Conservation (phyloP, 2,888 invertebrate species). For the Troilus luridus region DNA sequence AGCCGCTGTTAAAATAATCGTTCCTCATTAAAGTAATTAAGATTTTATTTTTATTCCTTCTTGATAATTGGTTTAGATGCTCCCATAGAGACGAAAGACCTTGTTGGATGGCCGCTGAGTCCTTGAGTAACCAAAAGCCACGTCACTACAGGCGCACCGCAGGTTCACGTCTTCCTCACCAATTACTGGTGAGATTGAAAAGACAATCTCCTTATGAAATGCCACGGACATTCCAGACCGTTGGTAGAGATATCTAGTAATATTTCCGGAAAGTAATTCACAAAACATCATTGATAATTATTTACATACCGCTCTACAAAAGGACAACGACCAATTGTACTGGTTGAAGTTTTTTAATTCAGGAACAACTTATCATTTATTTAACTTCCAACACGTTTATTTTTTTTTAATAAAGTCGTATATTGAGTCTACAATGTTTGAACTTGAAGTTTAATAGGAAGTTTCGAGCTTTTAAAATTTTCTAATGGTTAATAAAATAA, state of each 20-base stretch:
- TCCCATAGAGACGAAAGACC: background rate
- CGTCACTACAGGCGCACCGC: background rate
- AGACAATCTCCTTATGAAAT: conserved; percentile 21
- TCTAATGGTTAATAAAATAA: too few species aligned
- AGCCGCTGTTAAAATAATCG: background rate
- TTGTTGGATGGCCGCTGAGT: background rate
- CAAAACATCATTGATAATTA: too few species aligned
- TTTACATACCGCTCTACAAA: too few species aligned
- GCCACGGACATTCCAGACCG: background rate
- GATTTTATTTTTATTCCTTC: background rate
- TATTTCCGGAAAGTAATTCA: background rate
- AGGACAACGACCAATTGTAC: too few species aligned
- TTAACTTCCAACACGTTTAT: too few species aligned
- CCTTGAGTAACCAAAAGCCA: background rate
- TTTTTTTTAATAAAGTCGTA: too few species aligned
- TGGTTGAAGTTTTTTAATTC: too few species aligned
- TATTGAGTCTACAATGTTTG: too few species aligned
- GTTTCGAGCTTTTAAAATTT: too few species aligned
- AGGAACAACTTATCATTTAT: too few species aligned
- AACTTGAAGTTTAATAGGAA: too few species aligned
- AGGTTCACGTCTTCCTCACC: conserved; percentile 2
- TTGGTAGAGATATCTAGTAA: background rate
- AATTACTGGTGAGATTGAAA: conserved; percentile 10
- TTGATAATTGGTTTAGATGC: background rate
- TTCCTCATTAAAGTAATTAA: background rate